A percentile compares a stretch with the other conserved stretches of the same genome.
phyloP scores from a whole-genome alignment of 2,888 invertebrate genomes.

The Diogma glabrata region DNA sequence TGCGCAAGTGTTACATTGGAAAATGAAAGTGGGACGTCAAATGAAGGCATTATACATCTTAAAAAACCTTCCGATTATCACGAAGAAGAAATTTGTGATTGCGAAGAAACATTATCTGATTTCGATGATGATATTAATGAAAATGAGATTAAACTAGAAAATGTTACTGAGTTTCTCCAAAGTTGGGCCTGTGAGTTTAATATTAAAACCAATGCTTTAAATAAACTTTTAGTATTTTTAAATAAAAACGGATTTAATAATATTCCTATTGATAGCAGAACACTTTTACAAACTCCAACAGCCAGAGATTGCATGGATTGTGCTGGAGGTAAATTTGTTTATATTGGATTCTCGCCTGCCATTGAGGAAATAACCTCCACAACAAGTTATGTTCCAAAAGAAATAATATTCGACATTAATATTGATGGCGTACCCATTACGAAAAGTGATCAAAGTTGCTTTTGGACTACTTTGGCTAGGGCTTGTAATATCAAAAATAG shows the following conservation, averaged over 20 bases:
- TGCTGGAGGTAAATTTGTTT: too few species aligned
- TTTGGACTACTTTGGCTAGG: neutral
- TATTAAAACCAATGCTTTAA: too few species aligned
- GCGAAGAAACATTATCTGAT: neutral
- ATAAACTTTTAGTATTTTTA: too few species aligned
- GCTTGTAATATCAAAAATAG: neutral
- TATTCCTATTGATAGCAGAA: too few species aligned
- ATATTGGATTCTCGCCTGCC: too few species aligned
- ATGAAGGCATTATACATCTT: neutral
- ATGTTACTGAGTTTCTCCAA: too few species aligned
- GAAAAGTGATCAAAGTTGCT: conserved; percentile 11
- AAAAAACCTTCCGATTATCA: neutral
- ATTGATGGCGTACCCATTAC: conserved; percentile 14
- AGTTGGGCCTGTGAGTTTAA: too few species aligned
- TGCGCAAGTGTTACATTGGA: too few species aligned
- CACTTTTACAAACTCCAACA: too few species aligned
- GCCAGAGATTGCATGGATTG: too few species aligned
- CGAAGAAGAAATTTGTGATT: neutral
- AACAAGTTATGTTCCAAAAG: neutral
- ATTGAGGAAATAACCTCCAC: neutral
- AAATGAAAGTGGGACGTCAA: neutral
- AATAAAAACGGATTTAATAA: too few species aligned
- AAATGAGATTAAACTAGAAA: neutral
- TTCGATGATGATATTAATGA: neutral
- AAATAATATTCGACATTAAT: conserved; percentile 11